phyloP scores from a whole-genome alignment of 2,888 invertebrate genomes.

The Mesorhabditis belari region DNA sequence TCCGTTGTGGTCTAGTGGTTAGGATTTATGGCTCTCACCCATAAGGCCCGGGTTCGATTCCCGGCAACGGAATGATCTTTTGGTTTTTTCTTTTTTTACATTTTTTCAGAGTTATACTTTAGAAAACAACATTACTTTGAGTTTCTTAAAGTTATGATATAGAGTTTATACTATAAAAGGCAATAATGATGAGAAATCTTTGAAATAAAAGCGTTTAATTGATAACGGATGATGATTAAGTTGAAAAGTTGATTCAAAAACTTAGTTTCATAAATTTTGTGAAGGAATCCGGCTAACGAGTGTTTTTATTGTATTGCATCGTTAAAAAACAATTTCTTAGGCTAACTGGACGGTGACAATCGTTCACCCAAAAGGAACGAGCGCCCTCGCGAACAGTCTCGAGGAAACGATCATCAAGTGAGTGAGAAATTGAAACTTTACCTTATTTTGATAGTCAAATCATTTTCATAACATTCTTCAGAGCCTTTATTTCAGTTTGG shows the following conservation, averaged over 20 bases:
- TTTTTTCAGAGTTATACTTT: no score
- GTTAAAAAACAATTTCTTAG: not conserved
- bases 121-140: no score
- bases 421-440: not conserved
- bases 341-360: slow-evolving; percentile 23
- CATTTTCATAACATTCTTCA: not conserved
- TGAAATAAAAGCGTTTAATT: no score
- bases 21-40: slow-evolving; percentile 26
- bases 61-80: slow-evolving; percentile 26
- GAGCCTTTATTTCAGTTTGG: not conserved
- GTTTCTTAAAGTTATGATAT: no score
- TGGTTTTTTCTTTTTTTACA: no score
- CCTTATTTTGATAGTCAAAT: not conserved
- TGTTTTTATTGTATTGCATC: no score
- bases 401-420: slow-evolving; percentile 1
- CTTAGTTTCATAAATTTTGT: no score
- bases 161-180: no score
- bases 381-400: slow-evolving; percentile 12
- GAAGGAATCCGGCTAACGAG: no score
- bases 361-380: slow-evolving; percentile 14
- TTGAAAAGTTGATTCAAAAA: no score
- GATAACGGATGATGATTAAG: no score
- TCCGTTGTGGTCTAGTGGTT: slow-evolving; percentile 22
- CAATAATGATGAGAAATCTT: no score
- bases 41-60: slow-evolving; percentile 26